Conservation (phyloP, 2,888 invertebrate species). For the Brachypalpus laphriformis region DNA sequence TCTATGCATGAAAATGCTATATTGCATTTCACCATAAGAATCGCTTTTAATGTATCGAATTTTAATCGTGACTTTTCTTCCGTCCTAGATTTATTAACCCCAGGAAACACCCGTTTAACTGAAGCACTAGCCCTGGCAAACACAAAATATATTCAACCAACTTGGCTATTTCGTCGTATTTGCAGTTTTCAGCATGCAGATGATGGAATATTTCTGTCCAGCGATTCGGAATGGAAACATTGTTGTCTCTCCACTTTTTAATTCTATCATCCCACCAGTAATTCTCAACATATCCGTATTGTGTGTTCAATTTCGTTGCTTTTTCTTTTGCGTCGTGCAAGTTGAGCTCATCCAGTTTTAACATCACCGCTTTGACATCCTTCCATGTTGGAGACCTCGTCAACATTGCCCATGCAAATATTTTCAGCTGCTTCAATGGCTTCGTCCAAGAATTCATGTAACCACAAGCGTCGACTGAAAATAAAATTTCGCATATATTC, state of each 20-base stretch:
- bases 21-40: too few species aligned
- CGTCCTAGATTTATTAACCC: constrained; percentile 10
- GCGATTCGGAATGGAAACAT: background rate
- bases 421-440: constrained; percentile 22
- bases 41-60: background rate
- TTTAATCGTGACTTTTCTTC: constrained; percentile 13
- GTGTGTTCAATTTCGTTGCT: too few species aligned
- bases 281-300: too few species aligned
- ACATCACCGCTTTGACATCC: too few species aligned
- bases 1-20: background rate
- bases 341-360: too few species aligned
- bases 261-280: background rate
- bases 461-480: background rate
- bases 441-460: constrained; percentile 22
- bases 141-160: constrained; percentile 36
- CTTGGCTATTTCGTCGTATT: background rate
- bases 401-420: background rate
- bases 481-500: too few species aligned
- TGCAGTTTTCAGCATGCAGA: constrained; percentile 24
- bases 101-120: constrained; percentile 14
- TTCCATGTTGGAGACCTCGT: too few species aligned
- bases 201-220: constrained; percentile 1
- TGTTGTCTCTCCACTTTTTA: constrained; percentile 1
- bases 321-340: too few species aligned
- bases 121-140: background rate